Conservation (phyloP, 2,888 invertebrate genomes). For the Chrysopilus asiliformis region DNA sequence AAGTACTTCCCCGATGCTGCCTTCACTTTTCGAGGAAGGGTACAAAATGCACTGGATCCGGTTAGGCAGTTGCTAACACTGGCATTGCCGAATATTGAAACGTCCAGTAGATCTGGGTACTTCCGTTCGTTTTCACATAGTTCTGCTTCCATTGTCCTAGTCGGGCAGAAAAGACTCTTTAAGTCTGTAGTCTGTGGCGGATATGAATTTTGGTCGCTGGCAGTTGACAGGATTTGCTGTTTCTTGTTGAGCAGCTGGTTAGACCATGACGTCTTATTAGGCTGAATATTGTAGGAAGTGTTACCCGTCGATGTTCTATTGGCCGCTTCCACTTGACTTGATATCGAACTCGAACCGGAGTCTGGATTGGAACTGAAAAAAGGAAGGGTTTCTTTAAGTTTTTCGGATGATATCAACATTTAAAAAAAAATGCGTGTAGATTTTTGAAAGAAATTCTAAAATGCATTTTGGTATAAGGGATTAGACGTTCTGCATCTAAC, state of each 20-base stretch:
- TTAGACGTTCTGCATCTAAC: too few relatives aligned
- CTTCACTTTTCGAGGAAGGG: slow-evolving; percentile 43
- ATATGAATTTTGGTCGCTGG: background rate
- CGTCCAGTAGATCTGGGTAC: slow-evolving; percentile 32
- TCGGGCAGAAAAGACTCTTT: slow-evolving; percentile 25
- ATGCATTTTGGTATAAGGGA: too few relatives aligned
- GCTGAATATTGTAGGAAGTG: slow-evolving; percentile 13
- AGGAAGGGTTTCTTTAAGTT: slow-evolving; percentile 8
- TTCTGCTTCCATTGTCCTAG: slow-evolving; percentile 33
- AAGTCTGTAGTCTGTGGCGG: background rate
- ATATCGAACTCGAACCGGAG: slow-evolving; percentile 44
- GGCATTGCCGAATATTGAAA: slow-evolving; percentile 27
- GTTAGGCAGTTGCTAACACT: slow-evolving; percentile 4
- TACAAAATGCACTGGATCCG: slow-evolving; percentile 40
- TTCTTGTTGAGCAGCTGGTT: slow-evolving; percentile 29
- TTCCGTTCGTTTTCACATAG: slow-evolving; percentile 28
- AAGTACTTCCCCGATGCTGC: slow-evolving; percentile 28
- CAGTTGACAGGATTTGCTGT: background rate
- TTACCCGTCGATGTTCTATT: slow-evolving; percentile 2
- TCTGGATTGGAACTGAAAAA: slow-evolving; percentile 39
- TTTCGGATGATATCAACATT: background rate
- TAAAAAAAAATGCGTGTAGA: too few relatives aligned
- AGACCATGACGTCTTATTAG: slow-evolving; percentile 34
- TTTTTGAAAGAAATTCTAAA: too few relatives aligned
- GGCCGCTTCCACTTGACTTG: slow-evolving; percentile 35